Evolutionary conservation across 2,113 vertebrate species (phyloP), one percentile per base, ranked within the genome.

Genomic region (Montifringilla adamsi): DNA sequence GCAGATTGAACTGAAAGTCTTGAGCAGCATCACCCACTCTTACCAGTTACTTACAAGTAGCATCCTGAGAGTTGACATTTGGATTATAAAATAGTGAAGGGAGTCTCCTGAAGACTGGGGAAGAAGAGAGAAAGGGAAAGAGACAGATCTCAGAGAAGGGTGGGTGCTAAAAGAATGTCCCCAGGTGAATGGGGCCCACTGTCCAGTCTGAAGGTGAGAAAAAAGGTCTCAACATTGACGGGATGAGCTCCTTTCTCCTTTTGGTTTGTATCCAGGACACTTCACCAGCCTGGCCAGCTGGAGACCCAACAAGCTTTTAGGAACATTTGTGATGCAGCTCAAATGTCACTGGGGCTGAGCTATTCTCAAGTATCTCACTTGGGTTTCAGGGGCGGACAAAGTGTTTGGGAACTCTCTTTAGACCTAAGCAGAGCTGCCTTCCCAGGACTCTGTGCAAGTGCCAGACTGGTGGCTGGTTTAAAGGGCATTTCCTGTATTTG

Each of bases 141-240:
- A 74, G 20, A 21, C 20, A 77, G 64, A 58, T 18, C 12, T 85
- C 15, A 72, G 44, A 82, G 49, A 79, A 75, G 33, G 2, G 2
- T 47, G 35, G 16, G 6, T 79, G 16, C 33, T 63, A 24, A 62
- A 78, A 78, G 6, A 11, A 15, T 46, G 13, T 56, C 24, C 7
- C 30, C 55, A 21, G 9, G 19, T 22, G 16, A 18, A 63, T 46
- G 28, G 8, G 8, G 4, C 6, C 11, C 27, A 35, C 63, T 30
- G 18, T 14, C 20, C 22, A n/a, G 28, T 50, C 15, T 81, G 43
- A 84, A 74, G 18, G 23, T 62, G 9, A 31, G 10, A 75, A 62
- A 23, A 26, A 53, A 49, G 2, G 4, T 58, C 24, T 74, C 1
- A 2, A 2, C 2, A 2, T 18, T 47, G 56, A 28, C 53, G 28